Base-by-base conservation (phyloP, 2,888 invertebrate genomes). In the Gastracanthus pulcherrimus region DNA sequence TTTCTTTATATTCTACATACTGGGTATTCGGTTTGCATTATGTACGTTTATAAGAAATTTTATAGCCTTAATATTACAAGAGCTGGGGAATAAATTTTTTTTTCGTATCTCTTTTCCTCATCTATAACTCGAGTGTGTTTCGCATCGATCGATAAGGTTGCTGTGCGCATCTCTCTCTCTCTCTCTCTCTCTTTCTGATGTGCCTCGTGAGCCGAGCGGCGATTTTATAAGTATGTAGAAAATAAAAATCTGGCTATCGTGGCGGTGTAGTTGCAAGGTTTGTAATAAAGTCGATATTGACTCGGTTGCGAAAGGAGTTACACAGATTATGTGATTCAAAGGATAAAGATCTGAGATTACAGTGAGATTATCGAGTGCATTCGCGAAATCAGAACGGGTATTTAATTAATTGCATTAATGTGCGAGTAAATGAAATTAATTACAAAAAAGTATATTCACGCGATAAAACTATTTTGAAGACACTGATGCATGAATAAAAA, bases 281-380 rank as follows among this genome's bases (percentile, higher is more conserved):
- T 55, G 80, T 48, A 76, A 80, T 80, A 80, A 80, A 80, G 34
- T 75, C 45, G 75, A 76, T 80, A 76, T 76, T 80, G 76, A 81
- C 81, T 72, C 19, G 80, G 80, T 70, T 79, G 76, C 71, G 76
- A 72, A 77, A 83, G 76, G 81, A 80, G 80, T 84, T 74, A 69
- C 76, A 45, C 75, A 78, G 84, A 84, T 84, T 84, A 84, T 74
- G 69, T 67, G 83, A 84, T 85, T 84, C 80, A 36, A 48, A 69
- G 84, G 81, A 83, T 84, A 82, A 85, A 82, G 62, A 62, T 62
- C 34, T 34, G 55, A 81, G 84, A 84, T 84, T 84, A 84, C 69
- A 45, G n/a, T n/a, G 31, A 75, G 51, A 48, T 71, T 71, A 80
- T 64, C 62, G 11, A 58, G 55, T 76, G 58, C 19, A 7, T 48